Conservation (phyloP, 2,113 vertebrate genomes). For the Alethe diademata region DNA sequence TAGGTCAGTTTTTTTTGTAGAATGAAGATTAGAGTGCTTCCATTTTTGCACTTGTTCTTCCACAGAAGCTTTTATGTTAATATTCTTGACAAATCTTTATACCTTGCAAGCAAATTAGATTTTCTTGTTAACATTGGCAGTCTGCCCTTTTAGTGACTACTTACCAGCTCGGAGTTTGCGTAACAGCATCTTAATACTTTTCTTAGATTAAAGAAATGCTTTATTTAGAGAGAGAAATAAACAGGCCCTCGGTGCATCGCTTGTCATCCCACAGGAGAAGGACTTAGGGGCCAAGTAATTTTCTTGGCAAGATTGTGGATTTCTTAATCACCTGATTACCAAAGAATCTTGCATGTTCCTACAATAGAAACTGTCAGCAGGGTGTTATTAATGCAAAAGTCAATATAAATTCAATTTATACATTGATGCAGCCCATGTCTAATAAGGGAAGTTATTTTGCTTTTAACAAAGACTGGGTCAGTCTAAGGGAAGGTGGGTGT, state of each 20-base stretch:
- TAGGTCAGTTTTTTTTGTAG: conserved; percentile 79
- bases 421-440: not conserved
- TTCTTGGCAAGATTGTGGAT: conserved; percentile 69
- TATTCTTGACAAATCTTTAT: conserved; percentile 74
- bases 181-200: conserved; percentile 74
- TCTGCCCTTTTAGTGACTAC: conserved; percentile 43
- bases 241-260: conserved; percentile 64
- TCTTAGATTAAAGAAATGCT: conserved; percentile 79
- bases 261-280: conserved; percentile 59
- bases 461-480: not conserved
- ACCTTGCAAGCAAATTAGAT: conserved; percentile 81
- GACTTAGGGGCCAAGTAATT: conserved; percentile 70
- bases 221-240: conserved; percentile 75
- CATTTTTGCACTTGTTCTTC: conserved; percentile 76
- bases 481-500: not conserved
- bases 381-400: not conserved
- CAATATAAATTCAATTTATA: not conserved
- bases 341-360: conserved; percentile 1
- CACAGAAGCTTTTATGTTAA: conserved; percentile 73
- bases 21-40: conserved; percentile 82
- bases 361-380: not conserved
- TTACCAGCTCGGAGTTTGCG: conserved; percentile 35
- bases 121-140: conserved; percentile 71
- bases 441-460: not conserved
- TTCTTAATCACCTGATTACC: conserved; percentile 79